Evolutionary conservation across 2,113 vertebrate genomes (phyloP).

Genomic region (Gambusia holbrooki): DNA sequence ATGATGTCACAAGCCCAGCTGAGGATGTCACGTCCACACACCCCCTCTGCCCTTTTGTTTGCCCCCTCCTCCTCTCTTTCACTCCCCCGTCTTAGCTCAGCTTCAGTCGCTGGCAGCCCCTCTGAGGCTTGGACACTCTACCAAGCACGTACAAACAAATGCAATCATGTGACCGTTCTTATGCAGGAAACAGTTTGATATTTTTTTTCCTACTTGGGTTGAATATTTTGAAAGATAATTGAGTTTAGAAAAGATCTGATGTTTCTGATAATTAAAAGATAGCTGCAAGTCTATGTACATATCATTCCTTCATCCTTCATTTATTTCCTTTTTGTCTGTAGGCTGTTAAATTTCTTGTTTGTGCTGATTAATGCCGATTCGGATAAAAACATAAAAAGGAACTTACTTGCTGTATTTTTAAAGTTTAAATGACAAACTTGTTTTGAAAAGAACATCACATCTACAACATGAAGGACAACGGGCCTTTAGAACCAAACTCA

Average conservation of each 20-base stretch:
- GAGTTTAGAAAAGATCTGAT: neutral
- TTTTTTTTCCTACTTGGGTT: neutral
- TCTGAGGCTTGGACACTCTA: slow-evolving; percentile 70
- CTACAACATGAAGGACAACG: too few species aligned
- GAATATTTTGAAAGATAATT: neutral
- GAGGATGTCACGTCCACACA: slow-evolving; percentile 79
- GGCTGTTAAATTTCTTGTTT: too few species aligned
- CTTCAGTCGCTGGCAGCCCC: slow-evolving; percentile 71
- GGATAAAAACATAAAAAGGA: too few species aligned
- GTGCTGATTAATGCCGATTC: too few species aligned
- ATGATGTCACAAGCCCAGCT: slow-evolving; percentile 82
- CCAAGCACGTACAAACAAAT: slow-evolving; percentile 74
- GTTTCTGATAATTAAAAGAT: too few species aligned
- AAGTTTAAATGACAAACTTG: too few species aligned
- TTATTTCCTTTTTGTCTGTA: too few species aligned
- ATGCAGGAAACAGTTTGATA: neutral
- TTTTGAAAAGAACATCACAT: neutral
- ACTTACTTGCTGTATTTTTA: too few species aligned
- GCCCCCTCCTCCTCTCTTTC: slow-evolving; percentile 16
- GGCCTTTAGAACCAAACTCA: too few species aligned
- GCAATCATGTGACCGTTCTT: slow-evolving; percentile 6
- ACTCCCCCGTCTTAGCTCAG: slow-evolving; percentile 45
- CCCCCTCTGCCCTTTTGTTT: slow-evolving; percentile 23
- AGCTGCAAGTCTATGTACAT: too few species aligned
- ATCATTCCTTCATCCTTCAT: too few species aligned